Evolutionary conservation across 2,888 invertebrate species (phyloP), one percentile per base, ranked within the genome.

Genomic region (Eueremaeus valkanovi): DNA sequence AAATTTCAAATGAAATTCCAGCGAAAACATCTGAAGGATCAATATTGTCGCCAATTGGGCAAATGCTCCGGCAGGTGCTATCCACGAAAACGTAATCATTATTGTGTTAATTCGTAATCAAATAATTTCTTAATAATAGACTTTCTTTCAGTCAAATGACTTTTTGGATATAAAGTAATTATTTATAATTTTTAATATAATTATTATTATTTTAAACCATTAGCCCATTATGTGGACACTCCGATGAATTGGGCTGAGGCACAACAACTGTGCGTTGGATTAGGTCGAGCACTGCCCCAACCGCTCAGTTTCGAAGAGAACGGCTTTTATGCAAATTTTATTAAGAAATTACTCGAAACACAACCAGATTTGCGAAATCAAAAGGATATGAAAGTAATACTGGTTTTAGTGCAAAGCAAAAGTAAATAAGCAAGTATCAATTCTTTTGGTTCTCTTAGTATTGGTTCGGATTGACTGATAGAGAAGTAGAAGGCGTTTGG

Each of bases 381-480:
- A 27, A 33, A 33, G 13, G 36, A 66, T 66, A 66, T 66, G 66
- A 66, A 40, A 66, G 61, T 61, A 61, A 61, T 9, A 55, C 3
- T 21, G 8, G 21, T 55, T 55, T 24, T 9, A 27, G 3, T 24
- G 9, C 18, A 16, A 45, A 3, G 13, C 21, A 51, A 3, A 27
- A 55, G 8, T 42, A 42, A 42, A 11, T 42, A 42, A 42, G 11
- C 9, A 42, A 9, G 9, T 42, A 42, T 45, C 11, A 45, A 16
- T 45, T 45, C 45, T 16, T 55, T 51, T 16, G 21, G 3, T 55
- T 11, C 29, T 9, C 21, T 9, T n/a, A 73, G 58, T 74, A 29
- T 66, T 74, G 74, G 74, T 63, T 74, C 42, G 74, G 74, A n/a
- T 40, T 74, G 13, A 68, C 6, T 27, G 74, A 74, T 49, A 6